Evolutionary conservation across 2,888 invertebrate species (phyloP).

Genomic region (Gymnoscelis rufifasciata): DNA sequence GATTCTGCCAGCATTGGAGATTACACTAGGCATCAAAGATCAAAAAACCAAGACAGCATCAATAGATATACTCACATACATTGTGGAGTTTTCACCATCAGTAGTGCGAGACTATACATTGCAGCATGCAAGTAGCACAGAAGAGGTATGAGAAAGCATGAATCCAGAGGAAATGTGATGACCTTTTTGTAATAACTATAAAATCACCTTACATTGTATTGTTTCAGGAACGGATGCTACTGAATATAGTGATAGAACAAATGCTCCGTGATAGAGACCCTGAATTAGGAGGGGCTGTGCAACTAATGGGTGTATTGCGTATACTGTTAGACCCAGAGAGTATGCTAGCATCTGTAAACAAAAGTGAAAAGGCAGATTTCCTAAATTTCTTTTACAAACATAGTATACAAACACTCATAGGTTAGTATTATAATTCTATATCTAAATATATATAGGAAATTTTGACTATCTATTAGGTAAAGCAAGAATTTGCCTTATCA

Average conservation of each 20-base stretch:
- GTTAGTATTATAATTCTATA: constrained; percentile 75
- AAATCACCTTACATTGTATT: no score
- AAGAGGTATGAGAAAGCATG: constrained; percentile 83
- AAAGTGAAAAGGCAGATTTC: constrained; percentile 98
- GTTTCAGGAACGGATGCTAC: constrained; percentile 92
- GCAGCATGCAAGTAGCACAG: constrained; percentile 92
- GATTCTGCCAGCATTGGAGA: constrained; percentile 92
- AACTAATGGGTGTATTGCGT: constrained; percentile 95
- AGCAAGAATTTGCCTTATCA: no score
- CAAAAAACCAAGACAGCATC: constrained; percentile 96
- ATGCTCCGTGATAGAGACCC: constrained; percentile 98
- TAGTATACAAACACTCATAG: constrained; percentile 96
- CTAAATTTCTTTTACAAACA: constrained; percentile 99
- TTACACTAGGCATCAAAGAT: constrained; percentile 94
- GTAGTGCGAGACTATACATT: constrained; percentile 98
- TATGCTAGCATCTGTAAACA: constrained; percentile 95
- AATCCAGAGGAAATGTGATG: constrained; percentile 11
- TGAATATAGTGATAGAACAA: constrained; percentile 98
- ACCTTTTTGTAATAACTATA: constrained; percentile 17
- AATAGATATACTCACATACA: constrained; percentile 98
- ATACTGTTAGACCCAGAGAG: constrained; percentile 98
- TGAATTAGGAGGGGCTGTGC: constrained; percentile 97
- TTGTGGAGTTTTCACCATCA: constrained; percentile 98
- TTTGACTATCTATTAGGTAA: no score
- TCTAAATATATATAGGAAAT: no score